Evolutionary conservation across 2,797 vertebrate species (phyloP).

Genomic region (Alfaro cultratus): DNA sequence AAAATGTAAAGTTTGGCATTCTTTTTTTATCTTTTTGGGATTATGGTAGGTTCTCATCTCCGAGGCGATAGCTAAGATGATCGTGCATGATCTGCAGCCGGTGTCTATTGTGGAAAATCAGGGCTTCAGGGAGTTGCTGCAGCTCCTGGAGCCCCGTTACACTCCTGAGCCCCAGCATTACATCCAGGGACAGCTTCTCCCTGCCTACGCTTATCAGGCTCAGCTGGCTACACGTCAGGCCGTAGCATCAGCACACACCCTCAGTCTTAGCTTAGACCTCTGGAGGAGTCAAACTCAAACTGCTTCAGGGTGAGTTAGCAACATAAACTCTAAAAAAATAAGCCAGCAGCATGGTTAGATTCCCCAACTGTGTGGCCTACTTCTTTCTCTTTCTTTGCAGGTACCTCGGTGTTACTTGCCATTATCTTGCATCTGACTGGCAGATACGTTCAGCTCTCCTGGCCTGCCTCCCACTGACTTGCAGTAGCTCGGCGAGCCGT

Average conservation of each 20-base stretch:
- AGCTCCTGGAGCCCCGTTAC: conserved; percentile 85
- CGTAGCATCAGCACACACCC: conserved; percentile 78
- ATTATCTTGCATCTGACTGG: conserved; percentile 84
- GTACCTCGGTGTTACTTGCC: conserved; percentile 84
- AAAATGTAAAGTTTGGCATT: fast-evolving
- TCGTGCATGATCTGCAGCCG: conserved; percentile 83
- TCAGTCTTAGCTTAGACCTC: conserved; percentile 83
- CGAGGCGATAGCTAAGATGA: conserved; percentile 85
- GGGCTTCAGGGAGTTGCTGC: conserved; percentile 83
- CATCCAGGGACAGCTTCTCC: conserved; percentile 83
- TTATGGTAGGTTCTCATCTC: conserved; percentile 77
- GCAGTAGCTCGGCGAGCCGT: conserved; percentile 67
- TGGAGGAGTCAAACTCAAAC: conserved; percentile 67
- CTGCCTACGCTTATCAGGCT: conserved; percentile 84
- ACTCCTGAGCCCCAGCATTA: conserved; percentile 79
- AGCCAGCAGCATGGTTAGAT: conserved; percentile 14
- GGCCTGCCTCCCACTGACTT: conserved; percentile 79
- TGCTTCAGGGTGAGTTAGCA: conserved; percentile 66
- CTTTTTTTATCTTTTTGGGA: conserved; percentile 3
- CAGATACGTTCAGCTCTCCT: conserved; percentile 83
- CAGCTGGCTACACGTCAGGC: conserved; percentile 82
- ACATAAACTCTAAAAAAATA: conserved; percentile 28
- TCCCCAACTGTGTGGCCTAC: conserved; percentile 13
- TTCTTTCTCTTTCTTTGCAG: conserved; percentile 44
- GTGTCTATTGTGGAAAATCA: conserved; percentile 82